Percentiles rank a stretch among this genome's conserved stretches.
Conservation (phyloP, 2,113 vertebrate genomes). For the Eulemur rufifrons region DNA sequence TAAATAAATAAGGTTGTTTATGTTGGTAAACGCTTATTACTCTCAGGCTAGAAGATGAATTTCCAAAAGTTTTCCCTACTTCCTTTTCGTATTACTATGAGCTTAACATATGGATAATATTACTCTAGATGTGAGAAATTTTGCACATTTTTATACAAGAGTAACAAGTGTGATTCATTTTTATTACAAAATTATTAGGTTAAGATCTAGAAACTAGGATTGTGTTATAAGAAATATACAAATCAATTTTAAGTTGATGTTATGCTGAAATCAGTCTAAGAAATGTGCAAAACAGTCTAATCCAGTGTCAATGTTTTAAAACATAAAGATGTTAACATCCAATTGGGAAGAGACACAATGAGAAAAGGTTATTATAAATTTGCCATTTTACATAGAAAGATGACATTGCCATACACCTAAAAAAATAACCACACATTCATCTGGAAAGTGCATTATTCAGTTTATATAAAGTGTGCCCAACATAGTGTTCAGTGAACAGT, state of each 20-base stretch:
- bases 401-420: not conserved
- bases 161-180: not conserved
- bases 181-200: constrained; percentile 2
- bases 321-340: not conserved
- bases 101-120: not conserved
- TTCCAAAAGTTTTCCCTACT: constrained; percentile 11
- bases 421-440: not conserved
- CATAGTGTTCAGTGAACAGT: accelerated
- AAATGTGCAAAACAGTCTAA: not conserved
- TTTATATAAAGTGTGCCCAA: not conserved
- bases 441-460: not conserved
- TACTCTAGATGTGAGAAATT: not conserved
- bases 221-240: not conserved
- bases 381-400: not conserved
- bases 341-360: not conserved
- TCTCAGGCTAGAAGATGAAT: not conserved
- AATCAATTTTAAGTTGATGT: constrained; percentile 20
- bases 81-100: not conserved
- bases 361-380: not conserved
- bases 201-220: not conserved
- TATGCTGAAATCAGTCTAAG: not conserved
- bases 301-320: not conserved
- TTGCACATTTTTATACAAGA: not conserved
- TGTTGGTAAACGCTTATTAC: constrained; percentile 4
- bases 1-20: not conserved